Evolutionary conservation across 37 sponge, comb jelly and placozoan species (phyloP), one percentile per base, ranked within the genome.

Genomic region (Cladorhizidae sp.): DNA sequence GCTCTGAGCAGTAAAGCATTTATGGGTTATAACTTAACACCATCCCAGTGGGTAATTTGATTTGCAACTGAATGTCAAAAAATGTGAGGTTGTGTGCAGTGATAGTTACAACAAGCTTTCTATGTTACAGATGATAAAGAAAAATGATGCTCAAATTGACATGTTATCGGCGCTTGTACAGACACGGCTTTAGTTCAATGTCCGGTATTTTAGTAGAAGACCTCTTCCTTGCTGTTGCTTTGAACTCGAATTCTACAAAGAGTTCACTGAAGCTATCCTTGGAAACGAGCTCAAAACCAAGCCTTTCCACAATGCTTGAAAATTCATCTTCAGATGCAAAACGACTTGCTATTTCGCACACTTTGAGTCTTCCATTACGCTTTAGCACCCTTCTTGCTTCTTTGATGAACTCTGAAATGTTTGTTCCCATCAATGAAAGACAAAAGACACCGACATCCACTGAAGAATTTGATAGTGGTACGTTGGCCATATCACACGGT

Each of bases 401-500:
- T 41, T 40, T 15, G 57, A 98, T 58, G 74, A 89, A 98, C 40
- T 98, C 99, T 29, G 50, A 57, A 17, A 96, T 37, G 62, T 98
- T 96, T 52, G 94, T 95, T 20, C 96, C 96, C 99, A 98, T 98
- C 38, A 98, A 88, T 8, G 96, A 92, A 31, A 98, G 86, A 61
- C 99, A 98, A 79, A 98, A 95, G 35, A 98, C 92, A 36, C 72
- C 80, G 3, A 98, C 78, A 80, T 98, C 90, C 50, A 98, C 92
- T 37, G 84, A 74, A 0, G 50, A 56, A 36, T 42, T 70, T 11
- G 76, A 68, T 18, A 98, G 64, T 0, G 99, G 99, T 0, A 95
- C 88, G 51, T 85, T 50, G 15, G 92, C 82, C 97, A 96, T 96
- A 71, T 96, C 94, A 78, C 97, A 96, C 28, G 94, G 92, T 29